Base-by-base conservation (phyloP, 2,113 vertebrate species). In the Bambusicola thoracicus region DNA sequence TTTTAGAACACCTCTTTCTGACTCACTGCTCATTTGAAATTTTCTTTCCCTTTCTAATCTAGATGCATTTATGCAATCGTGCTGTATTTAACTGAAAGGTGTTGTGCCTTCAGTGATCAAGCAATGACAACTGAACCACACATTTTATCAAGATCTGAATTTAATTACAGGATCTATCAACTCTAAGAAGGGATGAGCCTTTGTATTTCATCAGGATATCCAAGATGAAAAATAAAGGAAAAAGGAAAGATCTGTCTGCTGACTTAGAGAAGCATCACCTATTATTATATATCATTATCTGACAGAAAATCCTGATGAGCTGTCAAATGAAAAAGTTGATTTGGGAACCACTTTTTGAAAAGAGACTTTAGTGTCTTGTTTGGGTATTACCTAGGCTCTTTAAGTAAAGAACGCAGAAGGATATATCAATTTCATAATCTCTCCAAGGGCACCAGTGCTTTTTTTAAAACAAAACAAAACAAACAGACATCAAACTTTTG, bases 91-190 rank as follows among this genome's bases (percentile, higher is more conserved):
- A 88, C 87, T 86, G 88, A 92, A 94, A 92, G 87, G 92, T 89
- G 91, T 93, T 89, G 86, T 13, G 90, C 62, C 72, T 94, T 94
- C 92, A 94, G 51, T 65, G 78, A 95, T 95, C 88, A 93, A 90
- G 85, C 69, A 92, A 96, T 95, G 95, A 95, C 88, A 96, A 90
- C 84, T 2, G 11, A 85, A 86, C 80, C 81, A 89, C 88, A 83
- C 51, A 44, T 76, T 92, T 96, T 92, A 90, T 95, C 85, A 85
- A 84, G 41, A 89, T 77, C 78, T 92, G 56, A 93, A 96, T 92
- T 96, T 96, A 96, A 95, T 96, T 95, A 93, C 84, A 96, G 82
- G 95, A 83, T 89, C 95, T 92, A 94, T 91, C 70, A 41, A 62
- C 91, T n/a, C 76, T 69, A 91, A 91, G 44, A 95, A 92, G 76